These are phyloP conservation scores for Aporrectodea caliginosa DNA, from an alignment of 1,140 invertebrate species.

Conservation along the genomic window DNA sequence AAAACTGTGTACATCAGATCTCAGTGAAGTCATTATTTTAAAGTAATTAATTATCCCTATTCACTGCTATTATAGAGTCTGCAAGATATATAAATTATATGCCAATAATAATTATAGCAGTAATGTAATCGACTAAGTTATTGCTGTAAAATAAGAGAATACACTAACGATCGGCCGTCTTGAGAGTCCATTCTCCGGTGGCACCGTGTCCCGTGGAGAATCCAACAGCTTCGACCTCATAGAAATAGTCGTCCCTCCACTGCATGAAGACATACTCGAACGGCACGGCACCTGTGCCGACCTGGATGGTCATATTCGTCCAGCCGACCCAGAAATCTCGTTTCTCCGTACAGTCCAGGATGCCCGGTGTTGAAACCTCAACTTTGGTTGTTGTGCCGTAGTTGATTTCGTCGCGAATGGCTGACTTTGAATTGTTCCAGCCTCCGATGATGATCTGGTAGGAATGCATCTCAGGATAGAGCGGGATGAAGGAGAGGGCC, in stretches of 20 bases:
- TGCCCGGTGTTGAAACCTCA: not conserved
- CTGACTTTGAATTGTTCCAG: not conserved
- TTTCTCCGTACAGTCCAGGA: slow-evolving; percentile 4
- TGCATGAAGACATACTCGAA: not conserved
- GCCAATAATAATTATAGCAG: no score
- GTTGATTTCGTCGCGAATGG: not conserved
- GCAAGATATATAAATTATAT: no score
- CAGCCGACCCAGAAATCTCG: not conserved
- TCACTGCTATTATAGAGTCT: no score
- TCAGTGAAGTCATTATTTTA: no score
- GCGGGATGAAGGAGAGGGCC: not conserved
- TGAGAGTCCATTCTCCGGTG: not conserved
- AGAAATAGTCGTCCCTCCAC: not conserved
- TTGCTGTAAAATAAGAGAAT: no score
- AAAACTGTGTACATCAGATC: no score
- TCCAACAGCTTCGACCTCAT: not conserved
- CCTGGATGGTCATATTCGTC: not conserved
- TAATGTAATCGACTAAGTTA: no score
- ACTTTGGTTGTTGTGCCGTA: not conserved
- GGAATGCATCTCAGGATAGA: not conserved
- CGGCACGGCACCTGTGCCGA: not conserved
- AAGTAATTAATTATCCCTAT: no score
- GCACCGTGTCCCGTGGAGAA: not conserved
- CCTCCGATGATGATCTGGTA: slow-evolving; percentile 10
- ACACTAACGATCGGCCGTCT: not conserved